Evolutionary conservation across 1,140 invertebrate genomes (phyloP).

Genomic region (Cylas formicarius): DNA sequence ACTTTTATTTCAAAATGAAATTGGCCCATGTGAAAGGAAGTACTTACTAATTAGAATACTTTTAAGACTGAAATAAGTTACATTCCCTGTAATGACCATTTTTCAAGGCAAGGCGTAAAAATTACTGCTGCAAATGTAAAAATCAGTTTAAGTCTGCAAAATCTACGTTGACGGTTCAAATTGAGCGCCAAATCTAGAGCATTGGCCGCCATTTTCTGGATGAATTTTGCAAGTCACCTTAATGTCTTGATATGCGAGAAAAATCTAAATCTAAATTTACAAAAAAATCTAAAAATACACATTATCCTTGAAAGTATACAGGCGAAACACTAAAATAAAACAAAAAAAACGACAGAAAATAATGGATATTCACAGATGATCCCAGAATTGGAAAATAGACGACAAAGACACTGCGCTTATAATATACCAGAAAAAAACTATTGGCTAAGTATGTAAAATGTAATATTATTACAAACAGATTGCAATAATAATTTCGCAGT

Average conservation of each 20-base stretch:
- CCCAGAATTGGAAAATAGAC: slow-evolving; percentile 25
- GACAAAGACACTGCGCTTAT: slow-evolving; percentile 1
- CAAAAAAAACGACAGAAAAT: slow-evolving; percentile 10
- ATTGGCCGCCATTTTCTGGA: slow-evolving; percentile 39
- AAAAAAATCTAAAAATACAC: slow-evolving; percentile 18
- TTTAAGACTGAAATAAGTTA: neutral
- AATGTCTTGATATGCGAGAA: slow-evolving; percentile 9
- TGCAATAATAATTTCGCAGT: slow-evolving; percentile 14
- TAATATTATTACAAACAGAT: slow-evolving; percentile 13
- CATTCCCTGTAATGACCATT: slow-evolving; percentile 5
- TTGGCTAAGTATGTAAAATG: too few species aligned
- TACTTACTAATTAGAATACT: slow-evolving; percentile 14
- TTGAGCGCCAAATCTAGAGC: slow-evolving; percentile 25
- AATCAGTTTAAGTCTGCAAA: slow-evolving; percentile 1
- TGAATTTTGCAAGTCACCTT: slow-evolving; percentile 13
- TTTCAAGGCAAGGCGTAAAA: slow-evolving; percentile 10
- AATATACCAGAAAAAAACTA: too few species aligned
- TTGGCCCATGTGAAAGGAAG: slow-evolving; percentile 6
- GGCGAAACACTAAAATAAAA: slow-evolving; percentile 12
- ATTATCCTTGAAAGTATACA: slow-evolving; percentile 13
- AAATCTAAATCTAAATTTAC: slow-evolving; percentile 12
- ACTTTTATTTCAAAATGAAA: slow-evolving; percentile 6
- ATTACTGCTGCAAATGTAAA: slow-evolving; percentile 1
- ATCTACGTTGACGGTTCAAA: slow-evolving; percentile 21
- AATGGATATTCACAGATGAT: slow-evolving; percentile 23